These are phyloP conservation scores for Oreochromis niloticus DNA, from an alignment of 2,113 vertebrate species.

Conservation along the genomic window DNA sequence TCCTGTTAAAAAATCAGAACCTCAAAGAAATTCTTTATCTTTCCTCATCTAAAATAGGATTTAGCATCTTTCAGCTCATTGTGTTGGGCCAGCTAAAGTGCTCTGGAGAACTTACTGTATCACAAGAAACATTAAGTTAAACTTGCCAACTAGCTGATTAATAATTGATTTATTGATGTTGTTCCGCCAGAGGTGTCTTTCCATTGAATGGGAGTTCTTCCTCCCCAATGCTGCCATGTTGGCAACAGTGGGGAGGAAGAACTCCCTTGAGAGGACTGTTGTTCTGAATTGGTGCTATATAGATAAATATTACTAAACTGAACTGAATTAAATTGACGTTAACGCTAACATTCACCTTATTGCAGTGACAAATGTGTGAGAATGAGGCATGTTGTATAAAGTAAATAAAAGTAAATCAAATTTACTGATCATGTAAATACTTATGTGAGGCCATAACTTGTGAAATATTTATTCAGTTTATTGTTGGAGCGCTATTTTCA, in stretches of 20 bases:
- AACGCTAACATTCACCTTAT: background rate
- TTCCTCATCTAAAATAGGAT: background rate
- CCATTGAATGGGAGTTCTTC: background rate
- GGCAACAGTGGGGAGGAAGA: background rate
- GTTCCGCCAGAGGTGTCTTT: background rate
- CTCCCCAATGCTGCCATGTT: background rate
- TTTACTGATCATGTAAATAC: background rate
- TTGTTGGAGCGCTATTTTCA: background rate
- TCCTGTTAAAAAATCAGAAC: background rate
- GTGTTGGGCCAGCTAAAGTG: background rate
- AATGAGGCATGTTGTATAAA: background rate
- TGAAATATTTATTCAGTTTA: background rate
- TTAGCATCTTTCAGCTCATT: background rate
- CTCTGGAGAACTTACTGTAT: background rate
- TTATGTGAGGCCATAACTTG: background rate
- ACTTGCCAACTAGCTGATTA: background rate
- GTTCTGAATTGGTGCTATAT: background rate
- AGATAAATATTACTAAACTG: background rate
- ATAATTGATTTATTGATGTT: background rate
- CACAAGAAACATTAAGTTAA: background rate
- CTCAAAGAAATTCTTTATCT: background rate
- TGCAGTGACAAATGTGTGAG: background rate
- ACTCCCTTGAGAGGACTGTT: background rate
- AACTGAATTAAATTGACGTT: background rate
- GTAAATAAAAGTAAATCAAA: background rate